Base-by-base conservation (phyloP, 2,113 vertebrate species). In the Dascyllus trimaculatus region DNA sequence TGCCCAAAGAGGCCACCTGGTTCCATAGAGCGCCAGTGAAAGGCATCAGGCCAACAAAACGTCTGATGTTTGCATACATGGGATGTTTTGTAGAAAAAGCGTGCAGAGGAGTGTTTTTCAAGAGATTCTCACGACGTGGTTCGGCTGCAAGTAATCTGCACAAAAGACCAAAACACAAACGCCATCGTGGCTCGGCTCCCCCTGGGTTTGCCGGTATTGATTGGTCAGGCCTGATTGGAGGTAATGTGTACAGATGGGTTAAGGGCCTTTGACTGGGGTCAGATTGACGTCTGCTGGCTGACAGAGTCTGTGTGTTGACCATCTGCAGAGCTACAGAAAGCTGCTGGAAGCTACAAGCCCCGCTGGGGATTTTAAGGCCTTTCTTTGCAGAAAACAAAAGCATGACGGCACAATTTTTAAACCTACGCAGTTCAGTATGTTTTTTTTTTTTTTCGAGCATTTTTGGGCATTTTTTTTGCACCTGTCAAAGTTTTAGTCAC, bases 231-330 rank as follows among this genome's bases (percentile, higher is more conserved):
- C 76, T 91, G 89, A 91, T 90, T 90, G 88, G 87, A 89, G 78
- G 80, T 89, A 81, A 85, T 86, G 92, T 82, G 82, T 53, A 58
- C 87, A 79, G 84, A 63, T 78, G 87, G 93, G 92, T 92, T 91
- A 90, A 93, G 85, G 81, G 91, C 76, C 73, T 89, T 80, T 78
- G 91, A 73, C 86, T 79, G 85, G 83, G 93, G 93, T 95, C 90
- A 91, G 83, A 64, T 60, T 54, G 65, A 65, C 65, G 86, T 89
- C 90, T 75, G 92, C 74, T 89, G 2, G 67, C 82, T 87, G 89
- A 88, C 90, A 58, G 78, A 67, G 24, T 76, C 70, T 78, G 81
- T 64, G 86, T 89, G 88, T 72, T 83, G 86, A 91, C 92, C 92
- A 94, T 94, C 93, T 95, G 93, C 85, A 79, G 86, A 61, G 84